Conservation (phyloP, 2,113 vertebrate species). For the Ovibos moschatus region DNA sequence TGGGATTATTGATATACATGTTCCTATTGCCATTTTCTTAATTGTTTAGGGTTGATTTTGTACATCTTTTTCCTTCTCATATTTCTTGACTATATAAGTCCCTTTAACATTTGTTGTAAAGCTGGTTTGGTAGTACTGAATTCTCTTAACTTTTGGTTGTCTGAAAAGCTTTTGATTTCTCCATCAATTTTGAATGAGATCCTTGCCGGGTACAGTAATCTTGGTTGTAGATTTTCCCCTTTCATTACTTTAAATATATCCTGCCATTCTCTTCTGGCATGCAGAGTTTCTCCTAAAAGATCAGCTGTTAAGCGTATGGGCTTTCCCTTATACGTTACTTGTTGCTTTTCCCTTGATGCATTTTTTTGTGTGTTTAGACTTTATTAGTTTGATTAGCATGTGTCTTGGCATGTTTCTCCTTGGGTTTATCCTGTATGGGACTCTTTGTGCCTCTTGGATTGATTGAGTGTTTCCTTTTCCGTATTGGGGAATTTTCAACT, state of each 20-base stretch:
- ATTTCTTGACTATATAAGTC: not conserved
- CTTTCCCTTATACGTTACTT: not conserved
- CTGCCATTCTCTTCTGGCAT: not conserved
- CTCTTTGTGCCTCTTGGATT: not conserved
- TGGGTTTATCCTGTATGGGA: not conserved
- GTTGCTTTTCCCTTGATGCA: not conserved
- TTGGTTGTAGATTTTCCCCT: not conserved
- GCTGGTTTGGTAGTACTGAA: not conserved
- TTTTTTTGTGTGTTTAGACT: not conserved
- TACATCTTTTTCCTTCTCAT: not conserved
- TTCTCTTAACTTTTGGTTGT: not conserved
- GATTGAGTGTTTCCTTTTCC: not conserved
- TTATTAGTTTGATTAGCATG: not conserved
- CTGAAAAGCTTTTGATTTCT: not conserved
- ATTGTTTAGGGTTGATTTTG: not conserved
- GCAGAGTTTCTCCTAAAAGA: not conserved
- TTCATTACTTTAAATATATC: not conserved
- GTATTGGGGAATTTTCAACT: not conserved
- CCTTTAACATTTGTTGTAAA: not conserved
- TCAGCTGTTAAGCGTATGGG: not conserved
- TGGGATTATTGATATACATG: not conserved
- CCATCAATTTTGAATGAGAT: not conserved
- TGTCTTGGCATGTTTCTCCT: not conserved
- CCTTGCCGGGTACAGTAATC: not conserved
- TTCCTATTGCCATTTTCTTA: not conserved